Conservation (phyloP, 1,140 invertebrate species). For the Drosophila littoralis region DNA sequence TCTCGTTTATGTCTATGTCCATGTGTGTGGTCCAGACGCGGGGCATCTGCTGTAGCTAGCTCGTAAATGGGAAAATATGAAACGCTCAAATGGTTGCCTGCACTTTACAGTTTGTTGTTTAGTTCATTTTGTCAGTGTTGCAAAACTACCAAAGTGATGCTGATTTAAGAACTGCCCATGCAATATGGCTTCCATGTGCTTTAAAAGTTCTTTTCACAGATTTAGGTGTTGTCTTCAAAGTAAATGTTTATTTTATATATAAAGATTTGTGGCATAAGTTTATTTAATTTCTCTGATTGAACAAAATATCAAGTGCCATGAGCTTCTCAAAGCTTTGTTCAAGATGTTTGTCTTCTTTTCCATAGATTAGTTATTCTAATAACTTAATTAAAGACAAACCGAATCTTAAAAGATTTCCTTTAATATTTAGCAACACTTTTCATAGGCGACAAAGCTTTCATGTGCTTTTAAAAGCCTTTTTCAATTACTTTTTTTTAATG, state of each 20-base stretch:
- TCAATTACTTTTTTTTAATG: no score
- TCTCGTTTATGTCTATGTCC: slow-evolving; percentile 10
- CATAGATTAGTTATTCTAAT: no score
- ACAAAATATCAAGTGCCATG: no score
- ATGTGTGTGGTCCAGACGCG: slow-evolving; percentile 5
- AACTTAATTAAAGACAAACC: no score
- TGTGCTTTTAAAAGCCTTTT: background rate
- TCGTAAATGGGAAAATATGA: slow-evolving; percentile 8
- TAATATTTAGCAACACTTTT: background rate
- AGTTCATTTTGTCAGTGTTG: background rate
- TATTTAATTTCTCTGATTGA: no score
- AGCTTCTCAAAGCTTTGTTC: no score
- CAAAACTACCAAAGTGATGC: background rate
- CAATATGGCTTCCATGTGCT: background rate
- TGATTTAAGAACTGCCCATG: background rate
- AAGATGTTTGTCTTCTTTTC: no score
- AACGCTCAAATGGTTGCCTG: slow-evolving; percentile 4
- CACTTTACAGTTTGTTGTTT: slow-evolving; percentile 26
- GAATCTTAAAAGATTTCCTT: no score
- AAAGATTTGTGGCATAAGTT: no score
- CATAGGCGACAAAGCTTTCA: background rate
- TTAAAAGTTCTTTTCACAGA: background rate
- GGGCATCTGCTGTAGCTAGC: background rate
- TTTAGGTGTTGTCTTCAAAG: no score
- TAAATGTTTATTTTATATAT: no score